A percentile compares a stretch with the other conserved stretches of the same genome.
Conservation (phyloP, 2,113 vertebrate genomes). For the Donacobius atricapilla region DNA sequence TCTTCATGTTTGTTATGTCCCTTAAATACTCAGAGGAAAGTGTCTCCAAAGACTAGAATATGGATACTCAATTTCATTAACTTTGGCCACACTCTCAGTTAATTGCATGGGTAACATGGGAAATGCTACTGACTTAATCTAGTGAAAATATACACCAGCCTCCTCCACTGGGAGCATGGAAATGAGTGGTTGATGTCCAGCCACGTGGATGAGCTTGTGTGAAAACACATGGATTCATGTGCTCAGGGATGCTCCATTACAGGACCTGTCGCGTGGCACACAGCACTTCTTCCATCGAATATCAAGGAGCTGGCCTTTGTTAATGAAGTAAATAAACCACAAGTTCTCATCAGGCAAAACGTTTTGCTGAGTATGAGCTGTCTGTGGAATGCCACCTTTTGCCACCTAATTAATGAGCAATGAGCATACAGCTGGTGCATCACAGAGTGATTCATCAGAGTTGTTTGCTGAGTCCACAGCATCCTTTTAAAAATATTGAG, state of each 20-base stretch:
- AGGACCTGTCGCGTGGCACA: rapidly evolving
- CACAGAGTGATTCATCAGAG: neutral
- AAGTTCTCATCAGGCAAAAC: neutral
- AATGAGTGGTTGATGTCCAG: neutral
- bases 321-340: neutral
- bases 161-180: neutral
- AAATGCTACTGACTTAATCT: neutral
- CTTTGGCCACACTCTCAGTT: neutral
- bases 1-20: neutral
- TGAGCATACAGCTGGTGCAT: neutral
- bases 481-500: neutral
- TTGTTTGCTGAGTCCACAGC: neutral
- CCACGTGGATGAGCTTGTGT: neutral
- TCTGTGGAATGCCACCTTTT: neutral
- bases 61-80: neutral
- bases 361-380: neutral
- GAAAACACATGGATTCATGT: rapidly evolving
- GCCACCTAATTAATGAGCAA: neutral
- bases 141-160: neutral
- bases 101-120: rapidly evolving
- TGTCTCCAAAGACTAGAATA: neutral
- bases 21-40: neutral
- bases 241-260: neutral
- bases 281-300: neutral
- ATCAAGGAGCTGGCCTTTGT: neutral